These are phyloP conservation scores for Alca torda DNA, from an alignment of 2,797 vertebrate species.

Conservation along the genomic window DNA sequence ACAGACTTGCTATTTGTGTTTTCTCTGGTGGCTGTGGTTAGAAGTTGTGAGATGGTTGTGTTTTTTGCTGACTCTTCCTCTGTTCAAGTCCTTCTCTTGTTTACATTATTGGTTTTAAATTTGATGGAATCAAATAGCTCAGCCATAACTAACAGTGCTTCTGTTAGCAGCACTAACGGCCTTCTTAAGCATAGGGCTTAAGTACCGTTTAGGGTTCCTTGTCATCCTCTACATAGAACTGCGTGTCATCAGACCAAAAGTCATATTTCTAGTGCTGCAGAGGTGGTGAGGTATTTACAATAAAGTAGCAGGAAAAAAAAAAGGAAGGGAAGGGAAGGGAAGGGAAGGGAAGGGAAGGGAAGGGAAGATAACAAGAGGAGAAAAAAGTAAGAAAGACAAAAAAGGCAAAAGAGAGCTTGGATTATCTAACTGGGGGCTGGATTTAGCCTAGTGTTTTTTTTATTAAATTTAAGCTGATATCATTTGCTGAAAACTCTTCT, in stretches of 20 bases:
- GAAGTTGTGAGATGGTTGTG: background rate
- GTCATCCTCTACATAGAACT: background rate
- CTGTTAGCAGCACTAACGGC: background rate
- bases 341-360: background rate
- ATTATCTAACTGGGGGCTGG: background rate
- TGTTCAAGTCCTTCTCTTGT: background rate
- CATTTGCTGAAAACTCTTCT: background rate
- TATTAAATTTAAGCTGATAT: background rate
- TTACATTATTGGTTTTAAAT: background rate
- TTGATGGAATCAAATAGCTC: background rate
- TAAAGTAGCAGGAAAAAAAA: background rate
- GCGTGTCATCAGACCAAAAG: background rate
- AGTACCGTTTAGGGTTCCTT: background rate
- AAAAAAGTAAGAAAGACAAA: background rate
- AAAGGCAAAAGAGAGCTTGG: background rate
- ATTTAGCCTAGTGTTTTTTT: background rate
- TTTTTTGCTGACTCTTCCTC: conserved; percentile 28
- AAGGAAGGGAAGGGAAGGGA: background rate
- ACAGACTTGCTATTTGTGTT: background rate
- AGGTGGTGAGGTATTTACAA: background rate
- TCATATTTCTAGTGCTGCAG: background rate
- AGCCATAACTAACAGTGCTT: background rate
- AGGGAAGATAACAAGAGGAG: background rate
- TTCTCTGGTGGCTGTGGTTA: background rate
- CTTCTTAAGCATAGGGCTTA: background rate